These are phyloP conservation scores for Branchellion lobata DNA, from an alignment of 2,888 invertebrate species.

Conservation along the genomic window DNA sequence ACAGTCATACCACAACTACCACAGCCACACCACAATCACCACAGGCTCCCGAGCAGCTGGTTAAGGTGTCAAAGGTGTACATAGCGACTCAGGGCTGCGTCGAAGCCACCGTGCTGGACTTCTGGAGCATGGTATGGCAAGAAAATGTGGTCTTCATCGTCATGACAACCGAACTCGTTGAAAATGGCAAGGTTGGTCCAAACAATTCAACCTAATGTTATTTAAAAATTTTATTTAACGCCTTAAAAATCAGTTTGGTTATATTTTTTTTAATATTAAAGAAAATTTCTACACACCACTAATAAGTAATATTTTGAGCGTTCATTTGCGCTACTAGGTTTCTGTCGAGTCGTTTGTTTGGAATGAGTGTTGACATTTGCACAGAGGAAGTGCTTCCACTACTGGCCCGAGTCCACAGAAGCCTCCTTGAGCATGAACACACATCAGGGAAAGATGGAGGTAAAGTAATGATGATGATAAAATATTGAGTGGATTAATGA, in stretches of 20 bases:
- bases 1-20: too few species aligned
- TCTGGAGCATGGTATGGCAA: constrained; percentile 99
- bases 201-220: too few species aligned
- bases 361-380: too few species aligned
- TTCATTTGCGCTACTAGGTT: too few species aligned
- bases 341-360: too few species aligned
- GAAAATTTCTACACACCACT: not conserved
- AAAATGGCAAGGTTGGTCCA: constrained; percentile 78
- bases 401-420: constrained; percentile 25
- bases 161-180: constrained; percentile 98
- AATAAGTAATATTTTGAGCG: too few species aligned
- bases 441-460: not conserved
- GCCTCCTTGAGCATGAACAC: not conserved
- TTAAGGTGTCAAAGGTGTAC: too few species aligned
- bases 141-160: constrained; percentile 95
- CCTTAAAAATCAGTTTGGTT: not conserved
- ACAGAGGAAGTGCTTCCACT: constrained; percentile 21
- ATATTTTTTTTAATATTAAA: not conserved
- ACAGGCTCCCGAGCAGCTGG: too few species aligned
- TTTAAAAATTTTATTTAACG: not conserved
- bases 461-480: not conserved
- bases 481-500: too few species aligned
- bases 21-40: too few species aligned
- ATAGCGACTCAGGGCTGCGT: constrained; percentile 83
- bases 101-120: constrained; percentile 84